phyloP scores from a whole-genome alignment of 2,888 invertebrate species.

The Caenorhabditis angaria region DNA sequence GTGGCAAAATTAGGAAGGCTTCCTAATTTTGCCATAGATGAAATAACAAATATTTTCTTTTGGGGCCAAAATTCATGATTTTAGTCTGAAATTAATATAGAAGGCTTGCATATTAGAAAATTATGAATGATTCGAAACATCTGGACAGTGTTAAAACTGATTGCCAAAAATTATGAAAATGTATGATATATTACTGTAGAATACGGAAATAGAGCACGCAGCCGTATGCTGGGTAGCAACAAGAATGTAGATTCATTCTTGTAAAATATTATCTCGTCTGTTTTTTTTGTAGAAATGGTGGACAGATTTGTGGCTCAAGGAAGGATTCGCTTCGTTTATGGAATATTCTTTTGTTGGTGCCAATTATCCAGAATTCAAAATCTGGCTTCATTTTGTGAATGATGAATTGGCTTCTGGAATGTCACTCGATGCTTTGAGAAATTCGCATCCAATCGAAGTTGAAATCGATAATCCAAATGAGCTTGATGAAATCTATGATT shows the following conservation, averaged over 20 bases:
- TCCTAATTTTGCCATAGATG: no score
- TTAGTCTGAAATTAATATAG: no score
- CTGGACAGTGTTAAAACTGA: no score
- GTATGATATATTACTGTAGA: no score
- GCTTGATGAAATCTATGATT: constrained; percentile 94
- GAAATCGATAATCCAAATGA: constrained; percentile 92
- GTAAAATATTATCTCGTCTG: background rate
- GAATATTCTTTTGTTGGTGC: constrained; percentile 92
- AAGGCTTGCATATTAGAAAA: no score
- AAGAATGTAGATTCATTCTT: background rate
- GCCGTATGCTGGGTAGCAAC: no score
- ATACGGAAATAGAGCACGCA: no score
- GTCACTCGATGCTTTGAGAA: constrained; percentile 82
- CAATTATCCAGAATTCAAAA: constrained; percentile 92
- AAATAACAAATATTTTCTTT: no score
- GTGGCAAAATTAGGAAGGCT: no score
- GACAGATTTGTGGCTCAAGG: constrained; percentile 87
- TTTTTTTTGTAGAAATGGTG: constrained; percentile 67
- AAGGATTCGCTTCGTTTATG: constrained; percentile 94
- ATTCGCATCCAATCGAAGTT: constrained; percentile 90
- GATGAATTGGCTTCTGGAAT: constrained; percentile 85
- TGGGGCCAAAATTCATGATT: no score
- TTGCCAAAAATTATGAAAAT: no score
- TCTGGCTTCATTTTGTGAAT: constrained; percentile 94
- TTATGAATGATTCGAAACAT: no score